Conservation (phyloP, 2,113 vertebrate species). For the Amphiprion ocellaris region DNA sequence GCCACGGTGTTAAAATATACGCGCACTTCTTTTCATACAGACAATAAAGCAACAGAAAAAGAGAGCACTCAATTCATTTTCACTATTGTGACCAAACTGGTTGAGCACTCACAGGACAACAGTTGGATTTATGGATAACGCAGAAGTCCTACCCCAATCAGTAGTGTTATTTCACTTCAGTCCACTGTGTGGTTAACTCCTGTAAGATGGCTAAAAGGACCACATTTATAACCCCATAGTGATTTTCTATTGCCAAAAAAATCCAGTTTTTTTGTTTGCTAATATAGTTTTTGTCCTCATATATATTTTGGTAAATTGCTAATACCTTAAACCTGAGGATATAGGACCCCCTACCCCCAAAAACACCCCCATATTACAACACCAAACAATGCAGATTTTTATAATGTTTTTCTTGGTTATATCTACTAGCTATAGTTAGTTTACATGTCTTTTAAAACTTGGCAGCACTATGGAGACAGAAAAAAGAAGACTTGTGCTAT, state of each 20-base stretch:
- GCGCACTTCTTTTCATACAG: constrained; percentile 67
- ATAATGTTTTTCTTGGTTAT: constrained; percentile 57
- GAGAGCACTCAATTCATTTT: constrained; percentile 74
- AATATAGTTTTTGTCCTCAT: constrained; percentile 41
- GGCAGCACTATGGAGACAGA: constrained; percentile 78
- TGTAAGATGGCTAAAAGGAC: constrained; percentile 60
- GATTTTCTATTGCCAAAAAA: constrained; percentile 61
- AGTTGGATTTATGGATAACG: constrained; percentile 66
- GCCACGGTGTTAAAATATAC: constrained; percentile 71
- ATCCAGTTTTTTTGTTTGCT: constrained; percentile 52
- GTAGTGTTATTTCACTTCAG: constrained; percentile 64
- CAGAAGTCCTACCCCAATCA: constrained; percentile 81
- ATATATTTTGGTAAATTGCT: constrained; percentile 67
- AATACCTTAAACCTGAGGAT: constrained; percentile 78
- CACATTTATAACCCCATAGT: constrained; percentile 51
- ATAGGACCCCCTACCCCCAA: constrained; percentile 80
- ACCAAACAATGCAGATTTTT: constrained; percentile 78
- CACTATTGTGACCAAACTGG: constrained; percentile 71
- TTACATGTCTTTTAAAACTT: constrained; percentile 64
- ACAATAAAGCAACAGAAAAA: constrained; percentile 74
- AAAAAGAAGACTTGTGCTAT: constrained; percentile 84
- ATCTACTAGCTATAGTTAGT: constrained; percentile 73
- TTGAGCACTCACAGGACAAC: constrained; percentile 75
- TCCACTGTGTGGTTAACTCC: constrained; percentile 68
- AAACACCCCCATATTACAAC: constrained; percentile 83